phyloP scores from a whole-genome alignment of 1,140 invertebrate genomes.

The Colletes latitarsis region DNA sequence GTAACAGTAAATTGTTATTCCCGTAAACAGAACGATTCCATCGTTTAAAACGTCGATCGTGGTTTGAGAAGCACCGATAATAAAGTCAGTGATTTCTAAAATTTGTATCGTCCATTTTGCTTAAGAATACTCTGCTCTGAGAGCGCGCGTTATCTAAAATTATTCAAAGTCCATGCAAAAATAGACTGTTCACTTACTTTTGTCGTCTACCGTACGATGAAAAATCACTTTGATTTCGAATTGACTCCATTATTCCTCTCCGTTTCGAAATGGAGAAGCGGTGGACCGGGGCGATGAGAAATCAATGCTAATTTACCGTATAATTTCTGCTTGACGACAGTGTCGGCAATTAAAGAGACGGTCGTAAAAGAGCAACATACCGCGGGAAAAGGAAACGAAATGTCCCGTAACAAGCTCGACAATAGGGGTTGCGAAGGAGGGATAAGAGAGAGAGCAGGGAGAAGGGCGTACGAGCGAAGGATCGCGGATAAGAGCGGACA shows the following conservation, averaged over 20 bases:
- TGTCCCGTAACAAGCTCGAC: slow-evolving; percentile 38
- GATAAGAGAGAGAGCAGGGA: slow-evolving; percentile 1
- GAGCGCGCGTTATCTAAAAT: too few species aligned
- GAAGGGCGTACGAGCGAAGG: slow-evolving; percentile 42
- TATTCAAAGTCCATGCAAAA: too few species aligned
- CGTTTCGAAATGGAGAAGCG: not conserved
- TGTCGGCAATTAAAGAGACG: slow-evolving; percentile 32
- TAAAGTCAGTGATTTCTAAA: too few species aligned
- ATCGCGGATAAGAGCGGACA: slow-evolving; percentile 41
- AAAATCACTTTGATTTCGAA: too few species aligned
- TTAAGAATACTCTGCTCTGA: too few species aligned
- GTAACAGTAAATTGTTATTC: slow-evolving; percentile 40
- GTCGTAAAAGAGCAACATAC: not conserved
- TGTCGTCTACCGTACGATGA: too few species aligned
- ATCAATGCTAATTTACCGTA: not conserved
- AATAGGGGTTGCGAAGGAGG: slow-evolving; percentile 25
- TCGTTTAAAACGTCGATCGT: not conserved
- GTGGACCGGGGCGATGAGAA: too few species aligned
- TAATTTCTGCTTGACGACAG: slow-evolving; percentile 33
- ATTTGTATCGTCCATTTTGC: too few species aligned
- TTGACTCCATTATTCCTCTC: not conserved
- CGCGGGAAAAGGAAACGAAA: slow-evolving; percentile 50
- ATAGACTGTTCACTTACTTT: too few species aligned
- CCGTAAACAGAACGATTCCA: slow-evolving; percentile 15
- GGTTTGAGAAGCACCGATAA: too few species aligned